Evolutionary conservation across 1,140 invertebrate genomes (phyloP), one percentile per base, ranked within the genome.

Genomic region (Marisa cornuarietis): DNA sequence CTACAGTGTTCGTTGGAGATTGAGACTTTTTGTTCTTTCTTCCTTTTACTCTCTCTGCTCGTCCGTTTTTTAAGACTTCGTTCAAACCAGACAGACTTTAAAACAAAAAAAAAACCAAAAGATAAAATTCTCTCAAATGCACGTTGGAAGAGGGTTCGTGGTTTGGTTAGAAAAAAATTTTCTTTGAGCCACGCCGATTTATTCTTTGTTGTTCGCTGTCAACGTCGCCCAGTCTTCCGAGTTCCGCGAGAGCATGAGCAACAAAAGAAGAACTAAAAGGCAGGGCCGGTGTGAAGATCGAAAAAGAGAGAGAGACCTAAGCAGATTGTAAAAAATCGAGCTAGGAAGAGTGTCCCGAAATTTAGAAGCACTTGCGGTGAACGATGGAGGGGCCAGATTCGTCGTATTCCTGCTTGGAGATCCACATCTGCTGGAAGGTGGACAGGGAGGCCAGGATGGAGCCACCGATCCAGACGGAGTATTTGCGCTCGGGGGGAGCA

Each of bases 301-400:
- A 76, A 65, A 63, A 26, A 62, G 58, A 65, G 31, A 62, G 58
- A 65, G 51, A 71, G 69, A 42, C 69, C 69, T 71, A 71, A 49
- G 49, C 69, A 71, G 69, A 71, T 71, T 71, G 69, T 61, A 61
- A 74, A 54, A 62, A 74, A 16, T 26, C 72, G 22, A 16, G 51
- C 73, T 31, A 62, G 24, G 73, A 62, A 54, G 10, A 71, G 31
- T 58, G 22, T 51, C n/a, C 24, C 42, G 79, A 79, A 52, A 84
- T 83, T 96, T 97, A 98, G 94, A 98, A 98, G 94, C 96, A 98
- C 93, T 97, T 98, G 93, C 96, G 95, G 94, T 98, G 96, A 84
- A 98, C 96, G 91, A 97, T 97, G 82, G 95, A 95, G 83, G 96
- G 96, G 86, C 96, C 96, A 88, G 96, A 96, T 91, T 98, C 96